A percentile compares a stretch with the other conserved stretches of the same genome.
Evolutionary conservation across 2,888 invertebrate genomes (phyloP).

Genomic region (Napeogenes inachia): DNA sequence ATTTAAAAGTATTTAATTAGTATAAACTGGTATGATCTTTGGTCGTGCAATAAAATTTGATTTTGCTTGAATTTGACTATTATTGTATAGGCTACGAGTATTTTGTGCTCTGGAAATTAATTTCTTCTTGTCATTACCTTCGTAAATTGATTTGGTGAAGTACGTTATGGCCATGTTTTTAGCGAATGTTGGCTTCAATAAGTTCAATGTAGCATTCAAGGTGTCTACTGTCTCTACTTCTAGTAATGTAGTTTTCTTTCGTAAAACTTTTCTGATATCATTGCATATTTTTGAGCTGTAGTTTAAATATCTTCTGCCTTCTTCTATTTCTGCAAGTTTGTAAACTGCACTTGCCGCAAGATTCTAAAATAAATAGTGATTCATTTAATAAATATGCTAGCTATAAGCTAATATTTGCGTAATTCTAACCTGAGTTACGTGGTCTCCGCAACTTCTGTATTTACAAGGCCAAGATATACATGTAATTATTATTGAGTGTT

Average conservation of each 20-base stretch:
- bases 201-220: conserved; percentile 47
- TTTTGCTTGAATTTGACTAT: conserved; percentile 23
- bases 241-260: conserved; percentile 44
- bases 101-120: conserved; percentile 38
- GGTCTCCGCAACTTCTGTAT: conserved; percentile 44
- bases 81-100: conserved; percentile 28
- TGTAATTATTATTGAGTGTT: conserved; percentile 48
- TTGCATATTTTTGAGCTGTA: conserved; percentile 59
- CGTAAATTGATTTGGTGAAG: conserved; percentile 49
- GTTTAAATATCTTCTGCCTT: conserved; percentile 62
- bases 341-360: conserved; percentile 49
- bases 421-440: conserved; percentile 45
- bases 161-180: conserved; percentile 43
- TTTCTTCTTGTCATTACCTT: conserved; percentile 44
- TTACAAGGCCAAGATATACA: conserved; percentile 59
- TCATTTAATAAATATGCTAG: neutral
- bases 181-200: conserved; percentile 45
- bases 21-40: conserved; percentile 44
- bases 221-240: conserved; percentile 44
- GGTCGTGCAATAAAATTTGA: conserved; percentile 32
- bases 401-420: conserved; percentile 2
- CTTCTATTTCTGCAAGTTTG: conserved; percentile 56
- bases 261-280: conserved; percentile 57
- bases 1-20: conserved; percentile 33
- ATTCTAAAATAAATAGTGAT: conserved; percentile 42